Evolutionary conservation across 30 jellyfish, hydroid and myxozoan species (phyloP), one percentile per base, ranked within the genome.

Genomic region (Aurelia aurita): DNA sequence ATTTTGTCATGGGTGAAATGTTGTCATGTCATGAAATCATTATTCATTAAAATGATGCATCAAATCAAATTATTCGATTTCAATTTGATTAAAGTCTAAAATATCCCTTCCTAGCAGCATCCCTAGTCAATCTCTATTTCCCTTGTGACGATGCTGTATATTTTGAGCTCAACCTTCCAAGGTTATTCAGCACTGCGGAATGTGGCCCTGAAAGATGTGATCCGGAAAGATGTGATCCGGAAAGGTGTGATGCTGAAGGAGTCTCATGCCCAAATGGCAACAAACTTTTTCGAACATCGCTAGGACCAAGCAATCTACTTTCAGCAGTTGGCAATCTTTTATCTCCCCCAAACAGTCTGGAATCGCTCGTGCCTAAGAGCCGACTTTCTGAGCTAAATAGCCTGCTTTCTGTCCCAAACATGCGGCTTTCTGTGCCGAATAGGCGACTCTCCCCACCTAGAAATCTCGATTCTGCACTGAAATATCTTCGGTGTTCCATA

Each of bases 231-330:
- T 82, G 91, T 14, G 91, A 82, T 16, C 32, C 91, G 20, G 79
- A 20, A 5, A 84, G 85, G 55, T 82, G 91, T 14, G 91, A 82
- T 16, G 20, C 91, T 31, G 79, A 54, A 0, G 91, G 85, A 0
- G 91, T 45, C 22, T 82, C 81, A 60, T 82, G 91, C n/a, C 91
- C 91, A 49, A 82, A 82, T 11, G 91, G 91, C 58, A 82, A 34
- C 43, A 82, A 44, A 26, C 85, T 46, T 43, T 82, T 82, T 0
- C 91, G 85, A 3, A 77, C 54, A 57, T 82, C 91, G 13, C 76
- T 43, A 6, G 51, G 51, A 4, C 91, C 91, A 61, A 82, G 81
- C 65, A 82, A 19, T 69, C 91, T 69, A 72, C 79, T 35, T 47
- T 82, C 91, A 54, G 53, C 75, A 6, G 78, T 54, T 25, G 85